Percentiles rank a stretch among this genome's conserved stretches.
Evolutionary conservation across 2,113 vertebrate species (phyloP).

Genomic region (Motacilla tschutschensis): DNA sequence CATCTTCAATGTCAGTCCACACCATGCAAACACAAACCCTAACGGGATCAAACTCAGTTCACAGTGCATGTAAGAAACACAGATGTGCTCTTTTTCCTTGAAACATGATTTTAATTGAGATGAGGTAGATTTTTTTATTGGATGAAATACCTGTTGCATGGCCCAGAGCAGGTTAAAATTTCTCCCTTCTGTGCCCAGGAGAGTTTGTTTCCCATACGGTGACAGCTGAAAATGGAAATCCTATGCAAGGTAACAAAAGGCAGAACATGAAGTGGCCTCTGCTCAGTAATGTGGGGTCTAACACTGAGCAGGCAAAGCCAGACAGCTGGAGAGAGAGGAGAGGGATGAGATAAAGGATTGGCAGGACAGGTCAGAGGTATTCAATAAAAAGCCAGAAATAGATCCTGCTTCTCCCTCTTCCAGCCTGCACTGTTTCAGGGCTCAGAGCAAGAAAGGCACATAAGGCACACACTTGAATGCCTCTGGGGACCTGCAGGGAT

Average conservation of each 20-base stretch:
- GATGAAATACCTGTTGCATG: not conserved
- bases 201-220: not conserved
- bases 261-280: not conserved
- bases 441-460: not conserved
- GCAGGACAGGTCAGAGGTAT: not conserved
- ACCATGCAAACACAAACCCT: not conserved
- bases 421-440: not conserved
- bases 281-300: not conserved
- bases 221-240: not conserved
- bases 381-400: not conserved
- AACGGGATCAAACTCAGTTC: not conserved
- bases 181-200: not conserved
- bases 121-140: not conserved
- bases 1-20: not conserved
- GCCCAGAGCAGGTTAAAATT: not conserved
- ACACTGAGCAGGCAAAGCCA: not conserved
- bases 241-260: not conserved
- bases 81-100: not conserved
- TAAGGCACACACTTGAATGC: accelerated
- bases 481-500: not conserved
- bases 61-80: not conserved
- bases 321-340: not conserved
- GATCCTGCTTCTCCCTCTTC: not conserved
- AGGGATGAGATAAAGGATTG: not conserved
- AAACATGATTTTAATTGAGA: not conserved